phyloP scores from a whole-genome alignment of 2,888 invertebrate species.

The Stenotaenia linearis region DNA sequence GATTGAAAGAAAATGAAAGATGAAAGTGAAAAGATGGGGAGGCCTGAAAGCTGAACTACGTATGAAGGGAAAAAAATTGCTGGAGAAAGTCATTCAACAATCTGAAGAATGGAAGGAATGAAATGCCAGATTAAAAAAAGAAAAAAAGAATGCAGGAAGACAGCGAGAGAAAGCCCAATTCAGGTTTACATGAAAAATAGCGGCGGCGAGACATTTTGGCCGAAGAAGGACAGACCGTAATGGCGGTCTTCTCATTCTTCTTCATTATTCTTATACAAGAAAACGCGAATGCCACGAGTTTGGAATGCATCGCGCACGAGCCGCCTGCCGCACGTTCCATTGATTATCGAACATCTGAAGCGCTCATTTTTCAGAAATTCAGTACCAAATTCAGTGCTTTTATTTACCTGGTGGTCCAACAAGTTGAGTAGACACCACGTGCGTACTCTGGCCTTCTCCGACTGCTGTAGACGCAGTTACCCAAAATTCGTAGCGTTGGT shows the following conservation, averaged over 20 bases:
- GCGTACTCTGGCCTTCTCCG: slow-evolving; percentile 76
- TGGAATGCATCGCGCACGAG: not conserved
- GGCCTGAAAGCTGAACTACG: not conserved
- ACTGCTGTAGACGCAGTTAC: slow-evolving; percentile 73
- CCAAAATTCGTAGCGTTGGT: slow-evolving; percentile 53
- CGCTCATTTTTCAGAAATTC: not conserved
- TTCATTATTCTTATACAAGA: not conserved
- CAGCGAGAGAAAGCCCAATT: not conserved
- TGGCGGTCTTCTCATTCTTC: not conserved
- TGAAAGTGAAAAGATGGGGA: not conserved
- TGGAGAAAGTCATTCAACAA: not conserved
- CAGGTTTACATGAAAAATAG: slow-evolving; percentile 1
- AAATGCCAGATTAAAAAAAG: slow-evolving; percentile 10
- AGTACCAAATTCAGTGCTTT: too few species aligned
- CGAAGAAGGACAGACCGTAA: not conserved
- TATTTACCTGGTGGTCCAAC: slow-evolving; percentile 27
- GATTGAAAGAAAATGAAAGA: not conserved
- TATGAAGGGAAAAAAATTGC: not conserved
- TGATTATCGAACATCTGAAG: not conserved
- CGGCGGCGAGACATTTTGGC: not conserved
- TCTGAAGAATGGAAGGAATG: slow-evolving; percentile 5
- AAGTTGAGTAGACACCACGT: slow-evolving; percentile 68
- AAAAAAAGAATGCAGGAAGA: not conserved
- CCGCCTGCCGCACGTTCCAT: not conserved
- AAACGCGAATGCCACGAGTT: not conserved